Conservation (phyloP, 2,113 vertebrate genomes). For the Colinus virginianus region DNA sequence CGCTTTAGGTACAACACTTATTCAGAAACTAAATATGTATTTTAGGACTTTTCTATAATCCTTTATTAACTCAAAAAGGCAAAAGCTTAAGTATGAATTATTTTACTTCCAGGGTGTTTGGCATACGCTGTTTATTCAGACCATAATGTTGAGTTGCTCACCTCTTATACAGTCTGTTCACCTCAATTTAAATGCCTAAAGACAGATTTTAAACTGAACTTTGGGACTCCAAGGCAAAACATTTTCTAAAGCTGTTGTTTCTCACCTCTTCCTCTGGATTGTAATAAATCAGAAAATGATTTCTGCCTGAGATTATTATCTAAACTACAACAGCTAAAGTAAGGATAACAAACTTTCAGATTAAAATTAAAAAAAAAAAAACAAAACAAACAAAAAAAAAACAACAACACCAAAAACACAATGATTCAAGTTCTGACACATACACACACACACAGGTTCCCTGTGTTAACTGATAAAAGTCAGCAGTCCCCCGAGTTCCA, state of each 20-base stretch:
- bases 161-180: background rate
- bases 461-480: background rate
- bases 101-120: background rate
- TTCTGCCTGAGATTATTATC: background rate
- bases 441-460: background rate
- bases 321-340: background rate
- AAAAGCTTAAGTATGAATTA: background rate
- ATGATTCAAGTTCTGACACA: background rate
- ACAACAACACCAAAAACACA: background rate
- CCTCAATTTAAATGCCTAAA: background rate
- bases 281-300: background rate
- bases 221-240: background rate
- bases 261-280: background rate
- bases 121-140: background rate
- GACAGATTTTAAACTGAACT: background rate
- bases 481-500: background rate
- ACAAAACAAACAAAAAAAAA: too few species aligned
- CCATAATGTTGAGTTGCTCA: background rate
- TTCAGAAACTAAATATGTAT: background rate
- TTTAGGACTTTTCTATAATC: background rate
- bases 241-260: background rate
- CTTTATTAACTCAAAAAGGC: background rate
- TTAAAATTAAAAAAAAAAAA: background rate
- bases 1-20: background rate
- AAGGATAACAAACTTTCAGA: background rate